Evolutionary conservation across 1,140 invertebrate species (phyloP).

Genomic region (Pachypeltis micranthus): DNA sequence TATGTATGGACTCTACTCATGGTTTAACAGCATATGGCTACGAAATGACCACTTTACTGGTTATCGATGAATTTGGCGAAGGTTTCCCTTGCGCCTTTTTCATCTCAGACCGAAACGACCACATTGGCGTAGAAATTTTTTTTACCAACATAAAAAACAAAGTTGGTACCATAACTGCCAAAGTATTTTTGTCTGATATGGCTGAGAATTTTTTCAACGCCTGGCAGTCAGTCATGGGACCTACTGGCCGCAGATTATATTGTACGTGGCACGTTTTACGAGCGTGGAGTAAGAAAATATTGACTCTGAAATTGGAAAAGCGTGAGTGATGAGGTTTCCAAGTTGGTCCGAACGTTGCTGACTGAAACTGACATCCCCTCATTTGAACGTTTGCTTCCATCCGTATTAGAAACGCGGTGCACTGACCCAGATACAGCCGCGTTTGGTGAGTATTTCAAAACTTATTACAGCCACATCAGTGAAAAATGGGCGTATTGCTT

Average conservation of each 20-base stretch:
- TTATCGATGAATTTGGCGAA: conserved; percentile 20
- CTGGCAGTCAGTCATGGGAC: conserved; percentile 14
- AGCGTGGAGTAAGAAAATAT: conserved; percentile 12
- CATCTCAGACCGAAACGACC: conserved; percentile 12
- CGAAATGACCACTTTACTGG: conserved; percentile 13
- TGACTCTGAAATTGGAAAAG: background rate
- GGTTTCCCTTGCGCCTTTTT: conserved; percentile 17
- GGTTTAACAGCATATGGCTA: conserved; percentile 10
- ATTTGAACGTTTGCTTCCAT: background rate
- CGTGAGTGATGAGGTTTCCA: background rate
- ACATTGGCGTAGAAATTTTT: conserved; percentile 2
- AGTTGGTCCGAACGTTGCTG: background rate
- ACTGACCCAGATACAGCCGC: background rate
- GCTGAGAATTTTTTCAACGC: conserved; percentile 9
- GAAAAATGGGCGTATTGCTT: background rate
- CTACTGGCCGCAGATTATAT: background rate
- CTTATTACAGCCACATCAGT: background rate
- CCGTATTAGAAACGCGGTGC: background rate
- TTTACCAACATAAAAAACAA: background rate
- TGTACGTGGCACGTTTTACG: conserved; percentile 15
- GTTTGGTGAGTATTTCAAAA: background rate
- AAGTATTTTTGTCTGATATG: background rate
- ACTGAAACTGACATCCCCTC: background rate
- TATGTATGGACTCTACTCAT: conserved; percentile 17
- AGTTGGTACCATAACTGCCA: background rate